Base-by-base conservation (phyloP, 2,888 invertebrate genomes). In the Scotopteryx bipunctaria region DNA sequence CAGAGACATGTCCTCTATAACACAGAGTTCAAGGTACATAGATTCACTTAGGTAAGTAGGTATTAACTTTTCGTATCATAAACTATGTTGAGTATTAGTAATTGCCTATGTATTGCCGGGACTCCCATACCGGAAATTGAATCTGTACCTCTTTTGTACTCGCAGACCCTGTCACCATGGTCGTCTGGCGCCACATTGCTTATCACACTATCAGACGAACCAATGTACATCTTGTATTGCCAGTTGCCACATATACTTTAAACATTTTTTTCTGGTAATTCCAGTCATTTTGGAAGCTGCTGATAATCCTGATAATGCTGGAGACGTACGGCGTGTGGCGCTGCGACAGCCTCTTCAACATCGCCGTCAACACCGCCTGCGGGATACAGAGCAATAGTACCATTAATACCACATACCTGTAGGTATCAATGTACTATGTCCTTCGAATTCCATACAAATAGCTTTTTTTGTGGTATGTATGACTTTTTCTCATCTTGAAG, bases 1-100 rank as follows among this genome's bases (percentile, higher is more conserved):
- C 97, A 96, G 75, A 91, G 97, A 21, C 98, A 98, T 86, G 91
- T 97, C 21, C 86, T 98, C 6, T 95, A 94, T 63, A 98, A 98
- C 76, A 93, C 94, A 4, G 88, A 93, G 37, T 95, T 96, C 73
- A 93, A 95, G 90, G 96, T 96, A 77, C 71, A 14, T 5, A 11
- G 9, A 14, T 16, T 31, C 2, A n/a, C n/a, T n/a, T n/a, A n/a
- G n/a, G n/a, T n/a, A n/a, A n/a, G n/a, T n/a, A n/a, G n/a, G n/a
- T n/a, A n/a, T n/a, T n/a, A n/a, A n/a, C n/a, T n/a, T n/a, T n/a
- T n/a, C n/a, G n/a, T n/a, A n/a, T n/a, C n/a, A n/a, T n/a, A n/a
- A n/a, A n/a, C n/a, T n/a, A n/a, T n/a, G n/a, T n/a, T n/a, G n/a
- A n/a, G n/a, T n/a, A n/a, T n/a, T n/a, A n/a, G n/a, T n/a, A n/a